phyloP scores from a whole-genome alignment of 2,888 invertebrate species.

The Archips xylosteana region DNA sequence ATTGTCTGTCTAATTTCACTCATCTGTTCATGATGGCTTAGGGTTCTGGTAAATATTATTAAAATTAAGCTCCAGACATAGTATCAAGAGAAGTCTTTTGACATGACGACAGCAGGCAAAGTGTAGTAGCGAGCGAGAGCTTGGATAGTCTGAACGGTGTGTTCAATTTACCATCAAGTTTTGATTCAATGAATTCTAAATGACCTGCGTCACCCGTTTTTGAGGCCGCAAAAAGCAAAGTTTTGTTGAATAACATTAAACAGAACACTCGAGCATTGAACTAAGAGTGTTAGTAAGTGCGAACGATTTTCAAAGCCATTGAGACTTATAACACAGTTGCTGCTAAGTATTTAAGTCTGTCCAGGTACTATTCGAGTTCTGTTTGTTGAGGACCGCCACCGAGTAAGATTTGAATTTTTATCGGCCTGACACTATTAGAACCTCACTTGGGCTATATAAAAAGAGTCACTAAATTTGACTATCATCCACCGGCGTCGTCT shows the following conservation, averaged over 20 bases:
- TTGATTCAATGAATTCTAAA: constrained; percentile 51
- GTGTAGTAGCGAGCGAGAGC: constrained; percentile 43
- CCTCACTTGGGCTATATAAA: background rate
- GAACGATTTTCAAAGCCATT: constrained; percentile 20
- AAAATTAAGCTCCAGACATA: background rate
- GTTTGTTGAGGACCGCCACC: constrained; percentile 4
- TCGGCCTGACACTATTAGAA: background rate
- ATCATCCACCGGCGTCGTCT: background rate
- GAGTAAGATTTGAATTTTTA: constrained; percentile 8
- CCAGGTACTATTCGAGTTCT: constrained; percentile 6
- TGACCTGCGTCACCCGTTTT: constrained; percentile 50
- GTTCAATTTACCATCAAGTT: constrained; percentile 55
- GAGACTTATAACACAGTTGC: constrained; percentile 19
- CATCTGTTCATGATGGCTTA: background rate
- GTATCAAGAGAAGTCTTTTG: background rate
- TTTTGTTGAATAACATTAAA: constrained; percentile 41
- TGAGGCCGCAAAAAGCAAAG: constrained; percentile 52
- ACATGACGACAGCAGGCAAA: constrained; percentile 19
- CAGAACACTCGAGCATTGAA: constrained; percentile 3
- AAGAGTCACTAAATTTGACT: background rate
- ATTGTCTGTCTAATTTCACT: background rate
- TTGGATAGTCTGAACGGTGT: constrained; percentile 45
- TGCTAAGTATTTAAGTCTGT: constrained; percentile 25
- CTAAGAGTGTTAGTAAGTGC: constrained; percentile 17
- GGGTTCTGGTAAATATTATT: background rate